Percentiles rank a stretch among this genome's conserved stretches.
phyloP scores from a whole-genome alignment of 2,888 invertebrate species.

The Tenthredo distinguenda region DNA sequence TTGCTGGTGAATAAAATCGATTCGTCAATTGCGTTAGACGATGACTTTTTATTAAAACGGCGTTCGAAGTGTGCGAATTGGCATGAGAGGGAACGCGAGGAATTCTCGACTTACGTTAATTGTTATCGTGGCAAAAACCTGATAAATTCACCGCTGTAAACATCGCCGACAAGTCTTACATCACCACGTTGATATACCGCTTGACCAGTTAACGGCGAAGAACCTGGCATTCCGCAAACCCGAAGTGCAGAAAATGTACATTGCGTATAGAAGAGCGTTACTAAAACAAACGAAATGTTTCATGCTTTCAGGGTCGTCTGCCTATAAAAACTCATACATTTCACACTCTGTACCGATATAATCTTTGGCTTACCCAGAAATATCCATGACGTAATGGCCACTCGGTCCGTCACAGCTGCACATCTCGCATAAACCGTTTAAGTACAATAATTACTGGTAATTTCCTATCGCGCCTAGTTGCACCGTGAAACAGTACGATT shows the following conservation, averaged over 20 bases:
- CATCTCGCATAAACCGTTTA: not conserved
- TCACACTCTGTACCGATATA: slow-evolving; percentile 11
- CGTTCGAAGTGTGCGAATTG: not conserved
- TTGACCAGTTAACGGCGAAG: not conserved
- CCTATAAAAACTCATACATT: not conserved
- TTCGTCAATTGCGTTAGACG: not conserved
- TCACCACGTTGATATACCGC: slow-evolving; percentile 14
- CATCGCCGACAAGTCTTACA: slow-evolving; percentile 28
- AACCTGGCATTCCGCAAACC: not conserved
- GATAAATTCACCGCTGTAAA: slow-evolving; percentile 16
- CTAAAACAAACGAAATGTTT: not conserved
- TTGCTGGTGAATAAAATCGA: not conserved
- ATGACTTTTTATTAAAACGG: not conserved
- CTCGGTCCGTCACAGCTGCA: not conserved
- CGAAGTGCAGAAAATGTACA: not conserved
- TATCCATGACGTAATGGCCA: not conserved
- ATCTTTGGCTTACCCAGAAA: not conserved
- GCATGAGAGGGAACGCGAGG: not conserved
- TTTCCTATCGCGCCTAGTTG: not conserved
- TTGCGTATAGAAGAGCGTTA: not conserved
- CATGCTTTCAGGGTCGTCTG: not conserved
- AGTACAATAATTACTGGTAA: not conserved
- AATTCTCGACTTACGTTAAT: not conserved
- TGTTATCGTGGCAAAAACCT: not conserved
- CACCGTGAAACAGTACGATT: not conserved